Evolutionary conservation across 37 sponge, comb jelly and placozoan genomes (phyloP).

Genomic region (Bolinopsis microptera): DNA sequence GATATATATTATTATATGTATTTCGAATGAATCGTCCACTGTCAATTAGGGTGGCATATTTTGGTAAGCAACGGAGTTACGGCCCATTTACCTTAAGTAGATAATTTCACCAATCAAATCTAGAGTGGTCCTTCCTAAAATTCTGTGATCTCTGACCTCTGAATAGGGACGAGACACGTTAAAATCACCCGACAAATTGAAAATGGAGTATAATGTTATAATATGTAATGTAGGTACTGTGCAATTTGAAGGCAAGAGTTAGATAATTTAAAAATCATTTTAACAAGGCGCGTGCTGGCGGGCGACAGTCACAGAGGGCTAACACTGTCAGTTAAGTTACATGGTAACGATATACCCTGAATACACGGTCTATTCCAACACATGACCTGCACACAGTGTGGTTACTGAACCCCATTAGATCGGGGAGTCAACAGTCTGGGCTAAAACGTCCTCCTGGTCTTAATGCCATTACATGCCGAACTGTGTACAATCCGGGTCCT

Average conservation of each 20-base stretch:
- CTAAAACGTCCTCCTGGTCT: background rate
- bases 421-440: background rate
- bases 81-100: background rate
- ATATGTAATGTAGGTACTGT: too few species aligned
- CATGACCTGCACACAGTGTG: background rate
- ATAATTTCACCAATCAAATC: background rate
- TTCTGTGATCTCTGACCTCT: background rate
- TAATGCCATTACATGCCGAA: background rate
- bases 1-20: too few species aligned
- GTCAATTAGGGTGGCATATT: background rate
- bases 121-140: background rate
- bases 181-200: too few species aligned
- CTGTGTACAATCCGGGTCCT: background rate
- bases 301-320: too few species aligned
- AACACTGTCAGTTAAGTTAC: too few species aligned
- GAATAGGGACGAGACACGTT: too few species aligned
- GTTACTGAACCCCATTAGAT: background rate
- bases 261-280: background rate
- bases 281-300: background rate
- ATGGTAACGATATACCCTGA: background rate
- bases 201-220: too few species aligned
- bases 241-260: too few species aligned
- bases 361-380: background rate
- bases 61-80: background rate
- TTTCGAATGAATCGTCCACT: background rate